A percentile compares a stretch with the other conserved stretches of the same genome.
Conservation (phyloP, 2,113 vertebrate genomes). For the Colius striatus region DNA sequence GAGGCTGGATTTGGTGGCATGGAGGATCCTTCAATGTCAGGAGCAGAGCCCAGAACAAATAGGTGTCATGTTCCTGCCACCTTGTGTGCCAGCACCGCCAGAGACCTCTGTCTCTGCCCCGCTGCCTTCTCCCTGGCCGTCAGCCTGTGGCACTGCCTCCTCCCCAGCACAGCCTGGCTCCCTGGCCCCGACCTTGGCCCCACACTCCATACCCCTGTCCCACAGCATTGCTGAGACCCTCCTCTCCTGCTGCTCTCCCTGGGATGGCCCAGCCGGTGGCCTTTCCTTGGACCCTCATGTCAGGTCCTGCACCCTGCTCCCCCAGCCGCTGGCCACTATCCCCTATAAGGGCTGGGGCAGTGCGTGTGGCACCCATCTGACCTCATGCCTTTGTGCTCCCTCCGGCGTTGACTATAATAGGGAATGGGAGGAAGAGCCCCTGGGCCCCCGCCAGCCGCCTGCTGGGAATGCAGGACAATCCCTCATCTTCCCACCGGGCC, state of each 20-base stretch:
- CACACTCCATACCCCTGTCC: not conserved
- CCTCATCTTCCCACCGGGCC: not conserved
- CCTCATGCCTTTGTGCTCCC: conserved; percentile 72
- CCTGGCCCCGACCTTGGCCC: not conserved
- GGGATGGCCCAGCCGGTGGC: not conserved
- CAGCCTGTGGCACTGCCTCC: not conserved
- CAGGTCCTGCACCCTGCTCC: not conserved
- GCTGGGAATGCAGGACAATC: not conserved
- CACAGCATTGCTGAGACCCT: rapidly evolving
- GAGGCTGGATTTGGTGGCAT: not conserved
- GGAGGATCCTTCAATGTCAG: not conserved
- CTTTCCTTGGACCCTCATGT: not conserved
- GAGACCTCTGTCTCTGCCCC: not conserved
- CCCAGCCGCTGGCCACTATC: not conserved
- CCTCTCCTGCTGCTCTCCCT: not conserved
- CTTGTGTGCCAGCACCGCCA: not conserved
- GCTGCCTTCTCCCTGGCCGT: not conserved
- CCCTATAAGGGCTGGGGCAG: conserved; percentile 72
- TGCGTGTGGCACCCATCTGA: conserved; percentile 3
- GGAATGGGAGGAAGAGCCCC: conserved; percentile 60
- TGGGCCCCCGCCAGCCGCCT: conserved; percentile 49
- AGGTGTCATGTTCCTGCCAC: not conserved
- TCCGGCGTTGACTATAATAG: conserved; percentile 70
- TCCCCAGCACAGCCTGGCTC: not conserved
- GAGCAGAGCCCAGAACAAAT: not conserved